Evolutionary conservation across 2,113 vertebrate species (phyloP), one percentile per base, ranked within the genome.

Genomic region (Grammomys surdaster): DNA sequence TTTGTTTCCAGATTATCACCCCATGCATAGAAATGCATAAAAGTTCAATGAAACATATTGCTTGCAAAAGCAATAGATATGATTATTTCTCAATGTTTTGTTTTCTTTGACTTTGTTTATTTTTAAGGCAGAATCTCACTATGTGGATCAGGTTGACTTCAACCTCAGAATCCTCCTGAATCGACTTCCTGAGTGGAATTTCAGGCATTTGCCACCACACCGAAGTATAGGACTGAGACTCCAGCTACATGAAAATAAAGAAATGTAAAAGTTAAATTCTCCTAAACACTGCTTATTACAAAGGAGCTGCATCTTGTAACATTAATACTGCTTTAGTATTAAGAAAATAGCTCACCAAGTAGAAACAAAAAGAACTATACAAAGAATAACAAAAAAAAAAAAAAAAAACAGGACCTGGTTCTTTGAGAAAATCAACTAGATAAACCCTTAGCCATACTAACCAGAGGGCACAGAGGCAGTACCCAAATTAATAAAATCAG

Each of bases 1-100:
- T 77, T 67, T 72, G 67, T 85, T 93, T 97, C 33, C 19, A 67
- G 88, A 86, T 92, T 9, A 65, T 91, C 40, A 81, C 28, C n/a
- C 20, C 89, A 60, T 67, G 63, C 22, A 26, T 65, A 65, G 63
- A 65, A 95, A 84, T 36, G 60, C 9, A 1, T 13, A 14, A 56
- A 92, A 91, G 67, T 40, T 48, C 17, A 94, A n/a, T 77, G 69
- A 95, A 89, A 86, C 5, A 73, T 63, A 51, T 88, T 94, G 31
- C 96, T 93, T 40, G 43, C 77, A 93, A 91, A 69, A 72, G n/a
- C 33, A n/a, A 11, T 36, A 36, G 5, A 48, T 51, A 19, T 33
- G 13, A 87, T 22, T 46, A 46, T 12, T 87, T 69, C 5, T 33
- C 51, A 58, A 13, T 22, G 43, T 69, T 48, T 13, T 5, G 31